Evolutionary conservation across 2,888 invertebrate species (phyloP).

Genomic region (Eupithecia vulgata): DNA sequence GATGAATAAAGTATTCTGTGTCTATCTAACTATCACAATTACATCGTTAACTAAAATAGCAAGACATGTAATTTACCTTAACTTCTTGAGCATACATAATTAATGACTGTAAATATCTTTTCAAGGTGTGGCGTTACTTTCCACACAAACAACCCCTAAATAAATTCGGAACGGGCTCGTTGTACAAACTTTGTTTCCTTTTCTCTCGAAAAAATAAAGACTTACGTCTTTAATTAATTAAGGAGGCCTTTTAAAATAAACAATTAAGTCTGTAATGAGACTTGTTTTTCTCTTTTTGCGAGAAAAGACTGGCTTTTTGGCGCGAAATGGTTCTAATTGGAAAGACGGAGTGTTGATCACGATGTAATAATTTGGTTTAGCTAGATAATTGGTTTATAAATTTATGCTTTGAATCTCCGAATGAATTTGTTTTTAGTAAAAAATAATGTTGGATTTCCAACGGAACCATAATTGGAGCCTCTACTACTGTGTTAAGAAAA

Average conservation of each 20-base stretch:
- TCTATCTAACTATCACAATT: no score
- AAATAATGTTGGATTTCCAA: not conserved
- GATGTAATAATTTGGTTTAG: slow-evolving; percentile 45
- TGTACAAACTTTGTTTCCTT: slow-evolving; percentile 58
- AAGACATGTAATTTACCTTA: not conserved
- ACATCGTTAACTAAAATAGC: not conserved
- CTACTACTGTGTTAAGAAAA: no score
- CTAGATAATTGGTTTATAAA: slow-evolving; percentile 32
- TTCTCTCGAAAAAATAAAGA: slow-evolving; percentile 61
- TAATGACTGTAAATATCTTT: not conserved
- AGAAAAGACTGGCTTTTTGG: slow-evolving; percentile 40
- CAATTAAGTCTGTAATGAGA: slow-evolving; percentile 64
- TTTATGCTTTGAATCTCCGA: not conserved
- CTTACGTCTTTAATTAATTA: slow-evolving; percentile 67
- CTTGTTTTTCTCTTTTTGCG: slow-evolving; percentile 51
- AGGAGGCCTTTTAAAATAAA: slow-evolving; percentile 55
- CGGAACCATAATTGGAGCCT: not conserved
- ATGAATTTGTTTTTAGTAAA: not conserved
- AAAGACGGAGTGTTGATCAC: slow-evolving; percentile 46
- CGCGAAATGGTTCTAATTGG: slow-evolving; percentile 52
- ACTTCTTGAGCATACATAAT: not conserved
- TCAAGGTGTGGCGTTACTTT: not conserved
- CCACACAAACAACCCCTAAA: slow-evolving; percentile 36
- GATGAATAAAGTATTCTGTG: no score
- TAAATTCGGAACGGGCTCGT: slow-evolving; percentile 58